Evolutionary conservation across 2,113 vertebrate species (phyloP).

Genomic region (Xenopus tropicalis): DNA sequence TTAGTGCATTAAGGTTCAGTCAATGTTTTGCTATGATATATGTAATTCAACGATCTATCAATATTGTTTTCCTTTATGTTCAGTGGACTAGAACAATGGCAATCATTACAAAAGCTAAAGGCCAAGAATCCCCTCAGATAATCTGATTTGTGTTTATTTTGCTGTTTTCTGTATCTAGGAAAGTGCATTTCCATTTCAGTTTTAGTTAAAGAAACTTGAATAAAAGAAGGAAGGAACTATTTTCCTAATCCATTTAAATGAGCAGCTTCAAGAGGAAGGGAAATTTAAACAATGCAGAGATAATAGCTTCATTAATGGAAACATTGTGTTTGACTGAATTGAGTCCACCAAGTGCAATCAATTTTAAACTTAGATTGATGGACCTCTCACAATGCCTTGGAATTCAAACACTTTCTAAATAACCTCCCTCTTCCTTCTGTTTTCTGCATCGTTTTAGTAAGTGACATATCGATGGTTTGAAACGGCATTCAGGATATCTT

Average conservation of each 20-base stretch:
- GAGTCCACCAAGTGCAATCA: neutral
- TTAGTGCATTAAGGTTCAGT: too few species aligned
- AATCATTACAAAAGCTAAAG: too few species aligned
- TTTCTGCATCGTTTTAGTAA: neutral
- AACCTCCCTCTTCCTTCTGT: neutral
- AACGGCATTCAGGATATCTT: too few species aligned
- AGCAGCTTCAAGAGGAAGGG: neutral
- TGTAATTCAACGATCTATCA: too few species aligned
- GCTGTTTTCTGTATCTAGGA: neutral
- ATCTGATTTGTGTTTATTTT: neutral
- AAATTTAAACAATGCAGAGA: neutral
- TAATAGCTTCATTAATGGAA: conserved; percentile 9
- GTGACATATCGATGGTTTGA: too few species aligned
- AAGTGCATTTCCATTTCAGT: neutral
- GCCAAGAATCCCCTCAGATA: too few species aligned
- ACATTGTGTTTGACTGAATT: neutral
- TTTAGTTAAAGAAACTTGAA: neutral
- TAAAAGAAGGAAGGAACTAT: neutral
- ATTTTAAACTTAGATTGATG: neutral
- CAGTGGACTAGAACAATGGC: too few species aligned
- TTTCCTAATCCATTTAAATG: neutral
- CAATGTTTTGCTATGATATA: too few species aligned
- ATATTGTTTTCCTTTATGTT: too few species aligned
- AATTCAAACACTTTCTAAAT: neutral
- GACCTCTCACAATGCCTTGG: neutral